A percentile compares a stretch with the other conserved stretches of the same genome.
Evolutionary conservation across 2,113 vertebrate genomes (phyloP).

Genomic region (Centrocercus urophasianus): DNA sequence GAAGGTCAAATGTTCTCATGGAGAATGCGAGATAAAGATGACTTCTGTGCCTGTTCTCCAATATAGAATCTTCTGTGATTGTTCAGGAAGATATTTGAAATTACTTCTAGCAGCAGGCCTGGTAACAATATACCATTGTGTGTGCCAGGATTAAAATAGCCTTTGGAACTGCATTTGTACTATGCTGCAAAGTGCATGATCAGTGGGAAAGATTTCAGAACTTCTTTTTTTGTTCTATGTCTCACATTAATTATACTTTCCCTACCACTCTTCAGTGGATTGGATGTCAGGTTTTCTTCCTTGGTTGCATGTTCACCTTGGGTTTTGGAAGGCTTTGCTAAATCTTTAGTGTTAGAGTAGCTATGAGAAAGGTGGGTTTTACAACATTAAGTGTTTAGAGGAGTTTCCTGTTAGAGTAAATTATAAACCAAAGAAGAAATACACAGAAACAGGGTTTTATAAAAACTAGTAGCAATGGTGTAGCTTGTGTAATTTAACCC

Average conservation of each 20-base stretch:
- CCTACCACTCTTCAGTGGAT: neutral
- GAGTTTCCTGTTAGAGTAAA: neutral
- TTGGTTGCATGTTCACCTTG: neutral
- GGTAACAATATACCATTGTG: constrained; percentile 52
- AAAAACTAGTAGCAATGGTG: neutral
- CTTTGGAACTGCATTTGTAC: constrained; percentile 29
- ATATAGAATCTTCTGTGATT: constrained; percentile 47
- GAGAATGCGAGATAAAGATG: constrained; percentile 51
- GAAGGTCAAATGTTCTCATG: constrained; percentile 71
- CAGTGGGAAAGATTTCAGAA: constrained; percentile 56
- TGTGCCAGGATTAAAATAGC: constrained; percentile 69
- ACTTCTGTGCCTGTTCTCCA: constrained; percentile 50
- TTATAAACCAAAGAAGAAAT: neutral
- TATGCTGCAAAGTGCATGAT: constrained; percentile 30
- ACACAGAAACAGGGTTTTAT: neutral
- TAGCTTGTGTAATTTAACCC: neutral
- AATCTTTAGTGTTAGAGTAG: neutral
- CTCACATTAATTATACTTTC: constrained; percentile 56
- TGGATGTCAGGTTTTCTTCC: constrained; percentile 28
- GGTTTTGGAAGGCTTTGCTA: neutral
- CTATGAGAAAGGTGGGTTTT: neutral
- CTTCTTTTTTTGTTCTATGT: constrained; percentile 10
- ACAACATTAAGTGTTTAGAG: neutral
- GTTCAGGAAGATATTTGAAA: constrained; percentile 65
- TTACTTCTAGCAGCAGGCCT: constrained; percentile 62